These are phyloP conservation scores for Suillia variegata DNA, from an alignment of 2,888 invertebrate genomes.

Conservation along the genomic window DNA sequence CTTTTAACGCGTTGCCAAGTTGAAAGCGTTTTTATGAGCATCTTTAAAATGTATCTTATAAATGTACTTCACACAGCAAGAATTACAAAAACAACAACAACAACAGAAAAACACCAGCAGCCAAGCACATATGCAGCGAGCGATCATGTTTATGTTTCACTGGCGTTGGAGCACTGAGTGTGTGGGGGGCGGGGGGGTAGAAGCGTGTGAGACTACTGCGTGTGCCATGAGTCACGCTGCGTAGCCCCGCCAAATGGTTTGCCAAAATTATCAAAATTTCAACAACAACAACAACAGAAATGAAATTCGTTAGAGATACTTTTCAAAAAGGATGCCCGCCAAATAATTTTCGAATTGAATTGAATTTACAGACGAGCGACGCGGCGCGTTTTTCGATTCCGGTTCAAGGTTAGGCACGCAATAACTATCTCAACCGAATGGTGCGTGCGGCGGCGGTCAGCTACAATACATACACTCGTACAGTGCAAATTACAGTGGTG, in stretches of 20 bases:
- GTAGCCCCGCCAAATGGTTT: background rate
- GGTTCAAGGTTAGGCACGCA: constrained; percentile 48
- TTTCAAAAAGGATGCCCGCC: background rate
- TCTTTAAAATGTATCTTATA: background rate
- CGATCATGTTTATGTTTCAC: background rate
- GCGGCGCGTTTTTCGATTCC: constrained; percentile 27
- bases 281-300: background rate
- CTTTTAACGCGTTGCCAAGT: background rate
- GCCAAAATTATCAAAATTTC: constrained; percentile 4
- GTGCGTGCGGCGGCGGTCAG: background rate
- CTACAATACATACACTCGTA: no score
- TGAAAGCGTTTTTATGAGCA: constrained; percentile 7
- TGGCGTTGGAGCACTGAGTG: background rate
- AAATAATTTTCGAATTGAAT: background rate
- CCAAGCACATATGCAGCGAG: background rate
- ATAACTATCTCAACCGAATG: constrained; percentile 47
- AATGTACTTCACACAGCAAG: constrained; percentile 2
- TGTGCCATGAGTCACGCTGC: background rate
- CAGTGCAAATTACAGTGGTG: no score
- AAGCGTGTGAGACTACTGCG: background rate
- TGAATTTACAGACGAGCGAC: no score
- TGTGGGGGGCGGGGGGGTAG: background rate
- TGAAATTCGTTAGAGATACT: no score
- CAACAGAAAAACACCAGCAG: no score
- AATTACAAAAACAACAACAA: background rate